These are phyloP conservation scores for Rafetus swinhoei DNA, from an alignment of 2,113 vertebrate species.

Conservation along the genomic window DNA sequence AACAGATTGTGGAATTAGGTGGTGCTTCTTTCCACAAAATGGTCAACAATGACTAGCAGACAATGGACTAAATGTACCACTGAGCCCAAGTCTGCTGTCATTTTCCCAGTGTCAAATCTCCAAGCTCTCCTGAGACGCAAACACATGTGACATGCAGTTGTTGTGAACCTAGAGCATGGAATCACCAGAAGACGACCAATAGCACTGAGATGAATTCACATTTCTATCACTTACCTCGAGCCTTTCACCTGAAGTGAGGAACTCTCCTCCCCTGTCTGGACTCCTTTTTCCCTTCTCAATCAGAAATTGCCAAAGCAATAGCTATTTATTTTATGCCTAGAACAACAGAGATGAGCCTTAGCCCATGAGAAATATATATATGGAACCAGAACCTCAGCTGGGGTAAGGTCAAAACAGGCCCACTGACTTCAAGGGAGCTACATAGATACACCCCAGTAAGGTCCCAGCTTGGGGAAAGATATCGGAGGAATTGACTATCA, in stretches of 20 bases:
- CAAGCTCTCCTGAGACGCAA: neutral
- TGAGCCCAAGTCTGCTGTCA: neutral
- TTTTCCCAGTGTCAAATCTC: neutral
- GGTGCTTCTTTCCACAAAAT: fast-evolving
- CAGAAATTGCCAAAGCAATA: neutral
- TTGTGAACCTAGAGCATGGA: fast-evolving
- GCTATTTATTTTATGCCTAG: neutral
- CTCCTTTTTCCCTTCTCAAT: neutral
- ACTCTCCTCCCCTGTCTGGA: neutral
- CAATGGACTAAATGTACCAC: fast-evolving
- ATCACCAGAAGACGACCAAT: neutral
- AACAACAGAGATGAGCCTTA: neutral
- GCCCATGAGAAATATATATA: neutral
- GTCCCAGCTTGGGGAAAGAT: fast-evolving
- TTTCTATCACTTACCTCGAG: neutral
- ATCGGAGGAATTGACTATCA: neutral
- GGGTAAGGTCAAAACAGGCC: neutral
- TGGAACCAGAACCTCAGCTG: neutral
- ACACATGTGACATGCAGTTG: fast-evolving
- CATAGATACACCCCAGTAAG: neutral
- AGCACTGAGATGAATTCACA: neutral
- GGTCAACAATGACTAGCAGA: fast-evolving
- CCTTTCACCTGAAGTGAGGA: neutral
- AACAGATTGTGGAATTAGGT: neutral
- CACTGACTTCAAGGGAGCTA: neutral